Conservation (phyloP, 2,888 invertebrate genomes). For the Aphidoletes aphidimyza region DNA sequence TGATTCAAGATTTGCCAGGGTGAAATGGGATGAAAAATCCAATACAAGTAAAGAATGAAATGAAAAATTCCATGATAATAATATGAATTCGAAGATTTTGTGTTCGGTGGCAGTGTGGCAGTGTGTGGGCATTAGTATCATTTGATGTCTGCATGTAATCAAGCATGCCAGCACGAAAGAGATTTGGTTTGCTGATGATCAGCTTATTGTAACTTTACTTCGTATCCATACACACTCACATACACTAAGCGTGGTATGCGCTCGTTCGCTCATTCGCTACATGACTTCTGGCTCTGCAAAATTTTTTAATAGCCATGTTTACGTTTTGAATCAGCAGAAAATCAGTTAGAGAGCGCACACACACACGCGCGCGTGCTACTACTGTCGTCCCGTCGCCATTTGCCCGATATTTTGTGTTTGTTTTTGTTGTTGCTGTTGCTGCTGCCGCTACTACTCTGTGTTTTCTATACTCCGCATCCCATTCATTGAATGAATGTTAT, state of each 20-base stretch:
- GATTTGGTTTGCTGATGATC: conserved; percentile 52
- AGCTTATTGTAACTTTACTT: not conserved
- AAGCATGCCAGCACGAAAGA: conserved; percentile 36
- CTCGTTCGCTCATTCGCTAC: conserved; percentile 16
- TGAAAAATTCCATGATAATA: too few species aligned
- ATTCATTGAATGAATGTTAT: conserved; percentile 48
- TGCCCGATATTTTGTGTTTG: not conserved
- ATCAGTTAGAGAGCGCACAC: conserved; percentile 19
- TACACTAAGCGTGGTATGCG: too few species aligned
- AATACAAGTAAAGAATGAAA: too few species aligned
- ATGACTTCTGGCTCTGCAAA: conserved; percentile 50
- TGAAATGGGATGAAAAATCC: too few species aligned
- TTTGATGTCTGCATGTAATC: conserved; percentile 39
- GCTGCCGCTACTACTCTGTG: not conserved
- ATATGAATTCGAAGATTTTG: not conserved
- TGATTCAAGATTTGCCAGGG: too few species aligned
- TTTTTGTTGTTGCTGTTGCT: conserved; percentile 28
- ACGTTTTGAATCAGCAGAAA: conserved; percentile 50
- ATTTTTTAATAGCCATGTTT: conserved; percentile 52
- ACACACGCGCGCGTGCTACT: too few species aligned
- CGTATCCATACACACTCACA: not conserved
- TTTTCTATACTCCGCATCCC: conserved; percentile 1
- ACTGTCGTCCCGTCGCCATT: not conserved
- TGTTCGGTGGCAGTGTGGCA: not conserved
- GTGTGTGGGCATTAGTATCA: not conserved